These are phyloP conservation scores for Pocota personata DNA, from an alignment of 2,888 invertebrate genomes.

Conservation along the genomic window DNA sequence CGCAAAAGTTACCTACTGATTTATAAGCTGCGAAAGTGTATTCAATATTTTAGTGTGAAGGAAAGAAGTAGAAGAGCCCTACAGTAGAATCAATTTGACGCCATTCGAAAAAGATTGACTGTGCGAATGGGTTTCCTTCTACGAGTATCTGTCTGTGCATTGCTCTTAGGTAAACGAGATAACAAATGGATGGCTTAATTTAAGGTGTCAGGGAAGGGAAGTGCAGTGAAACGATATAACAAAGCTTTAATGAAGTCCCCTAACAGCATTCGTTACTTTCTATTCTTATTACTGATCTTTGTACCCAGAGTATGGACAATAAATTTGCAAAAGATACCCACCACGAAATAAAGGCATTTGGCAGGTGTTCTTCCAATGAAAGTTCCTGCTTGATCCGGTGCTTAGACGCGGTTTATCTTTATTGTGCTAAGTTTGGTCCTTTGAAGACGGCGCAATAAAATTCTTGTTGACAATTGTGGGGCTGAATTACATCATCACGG, in stretches of 20 bases:
- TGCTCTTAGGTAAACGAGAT: background rate
- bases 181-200: background rate
- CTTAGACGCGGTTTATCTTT: too few relatives aligned
- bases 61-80: background rate
- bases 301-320: too few relatives aligned
- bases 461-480: too few relatives aligned
- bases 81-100: constrained; percentile 45
- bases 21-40: constrained; percentile 36
- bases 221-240: background rate
- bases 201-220: background rate
- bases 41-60: constrained; percentile 23
- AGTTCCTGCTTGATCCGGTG: too few relatives aligned
- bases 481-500: too few relatives aligned
- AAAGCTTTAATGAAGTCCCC: background rate
- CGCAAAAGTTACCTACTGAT: constrained; percentile 9
- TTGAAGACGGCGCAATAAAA: too few relatives aligned
- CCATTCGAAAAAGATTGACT: constrained; percentile 27
- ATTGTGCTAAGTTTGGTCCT: too few relatives aligned
- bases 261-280: too few relatives aligned
- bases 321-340: too few relatives aligned
- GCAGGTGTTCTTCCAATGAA: too few relatives aligned
- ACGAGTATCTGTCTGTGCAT: background rate
- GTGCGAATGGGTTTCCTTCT: background rate
- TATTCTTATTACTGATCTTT: too few relatives aligned
- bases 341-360: too few relatives aligned